Percentiles rank a stretch among this genome's conserved stretches.
phyloP scores from a whole-genome alignment of 2,888 invertebrate genomes.

The Pegoplata infirma region DNA sequence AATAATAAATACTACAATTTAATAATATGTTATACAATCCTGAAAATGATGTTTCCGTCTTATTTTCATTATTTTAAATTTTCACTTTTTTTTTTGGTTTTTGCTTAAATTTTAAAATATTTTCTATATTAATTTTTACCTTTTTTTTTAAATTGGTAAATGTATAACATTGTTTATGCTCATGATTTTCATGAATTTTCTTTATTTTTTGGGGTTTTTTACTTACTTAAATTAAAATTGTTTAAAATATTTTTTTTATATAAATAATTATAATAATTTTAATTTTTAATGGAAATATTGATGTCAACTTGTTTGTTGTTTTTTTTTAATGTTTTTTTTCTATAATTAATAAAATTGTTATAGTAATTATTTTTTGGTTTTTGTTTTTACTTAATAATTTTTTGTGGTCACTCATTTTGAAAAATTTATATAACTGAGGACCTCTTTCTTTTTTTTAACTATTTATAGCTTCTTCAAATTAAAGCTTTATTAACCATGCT shows the following conservation, averaged over 20 bases:
- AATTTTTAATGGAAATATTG: slow-evolving; percentile 70
- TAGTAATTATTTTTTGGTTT: slow-evolving; percentile 48
- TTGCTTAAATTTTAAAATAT: slow-evolving; percentile 48
- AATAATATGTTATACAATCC: slow-evolving; percentile 72
- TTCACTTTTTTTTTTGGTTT: slow-evolving; percentile 30
- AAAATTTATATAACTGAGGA: slow-evolving; percentile 75
- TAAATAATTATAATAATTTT: slow-evolving; percentile 41
- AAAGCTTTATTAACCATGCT: slow-evolving; percentile 77
- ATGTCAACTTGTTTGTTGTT: slow-evolving; percentile 64
- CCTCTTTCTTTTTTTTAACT: slow-evolving; percentile 64
- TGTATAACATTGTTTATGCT: slow-evolving; percentile 58
- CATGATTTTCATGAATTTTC: slow-evolving; percentile 63
- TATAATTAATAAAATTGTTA: slow-evolving; percentile 56
- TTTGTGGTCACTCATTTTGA: slow-evolving; percentile 71
- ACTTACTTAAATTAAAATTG: slow-evolving; percentile 37
- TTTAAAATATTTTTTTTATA: slow-evolving; percentile 53
- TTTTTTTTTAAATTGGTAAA: slow-evolving; percentile 49
- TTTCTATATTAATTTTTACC: slow-evolving; percentile 27
- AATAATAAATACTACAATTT: slow-evolving; percentile 67
- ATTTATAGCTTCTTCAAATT: slow-evolving; percentile 75
- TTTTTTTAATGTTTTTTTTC: slow-evolving; percentile 40
- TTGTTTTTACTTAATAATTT: slow-evolving; percentile 44
- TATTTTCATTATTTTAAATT: slow-evolving; percentile 47
- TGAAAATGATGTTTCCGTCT: slow-evolving; percentile 67
- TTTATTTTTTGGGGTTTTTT: slow-evolving; percentile 24